Evolutionary conservation across 2,113 vertebrate genomes (phyloP).

Genomic region (Rhynchomys soricoides): DNA sequence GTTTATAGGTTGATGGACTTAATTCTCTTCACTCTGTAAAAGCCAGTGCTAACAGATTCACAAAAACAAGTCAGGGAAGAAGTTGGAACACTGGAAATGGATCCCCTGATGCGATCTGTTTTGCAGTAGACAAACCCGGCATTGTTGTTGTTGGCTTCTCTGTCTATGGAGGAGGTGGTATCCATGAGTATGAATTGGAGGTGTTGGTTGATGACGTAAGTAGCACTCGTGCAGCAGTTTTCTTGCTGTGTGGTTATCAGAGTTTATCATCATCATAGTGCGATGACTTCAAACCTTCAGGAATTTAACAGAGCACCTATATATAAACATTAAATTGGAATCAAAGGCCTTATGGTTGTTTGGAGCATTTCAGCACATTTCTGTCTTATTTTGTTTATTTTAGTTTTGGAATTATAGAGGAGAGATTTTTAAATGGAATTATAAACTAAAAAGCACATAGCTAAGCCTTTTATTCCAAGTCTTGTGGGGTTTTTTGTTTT

Average conservation of each 20-base stretch:
- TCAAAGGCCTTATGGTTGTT: neutral
- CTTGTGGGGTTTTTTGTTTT: neutral
- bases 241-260: neutral
- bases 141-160: slow-evolving; percentile 98
- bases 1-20: slow-evolving; percentile 92
- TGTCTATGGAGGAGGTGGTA: slow-evolving; percentile 98
- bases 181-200: slow-evolving; percentile 98
- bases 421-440: slow-evolving; percentile 36
- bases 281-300: neutral
- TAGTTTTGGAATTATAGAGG: neutral
- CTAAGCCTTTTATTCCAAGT: neutral
- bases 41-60: slow-evolving; percentile 96
- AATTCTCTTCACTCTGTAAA: slow-evolving; percentile 98
- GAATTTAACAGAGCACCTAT: neutral
- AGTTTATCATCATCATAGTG: neutral
- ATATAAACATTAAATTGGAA: neutral
- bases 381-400: neutral
- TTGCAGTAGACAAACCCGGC: slow-evolving; percentile 96
- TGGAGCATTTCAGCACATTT: neutral
- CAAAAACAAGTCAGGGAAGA: slow-evolving; percentile 98
- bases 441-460: slow-evolving; percentile 2
- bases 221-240: slow-evolving; percentile 61
- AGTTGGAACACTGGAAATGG: slow-evolving; percentile 99
- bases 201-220: slow-evolving; percentile 98
- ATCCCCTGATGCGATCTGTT: slow-evolving; percentile 98